A percentile compares a stretch with the other conserved stretches of the same genome.
Evolutionary conservation across 2,797 vertebrate species (phyloP).

Genomic region (Ammospiza maritima): DNA sequence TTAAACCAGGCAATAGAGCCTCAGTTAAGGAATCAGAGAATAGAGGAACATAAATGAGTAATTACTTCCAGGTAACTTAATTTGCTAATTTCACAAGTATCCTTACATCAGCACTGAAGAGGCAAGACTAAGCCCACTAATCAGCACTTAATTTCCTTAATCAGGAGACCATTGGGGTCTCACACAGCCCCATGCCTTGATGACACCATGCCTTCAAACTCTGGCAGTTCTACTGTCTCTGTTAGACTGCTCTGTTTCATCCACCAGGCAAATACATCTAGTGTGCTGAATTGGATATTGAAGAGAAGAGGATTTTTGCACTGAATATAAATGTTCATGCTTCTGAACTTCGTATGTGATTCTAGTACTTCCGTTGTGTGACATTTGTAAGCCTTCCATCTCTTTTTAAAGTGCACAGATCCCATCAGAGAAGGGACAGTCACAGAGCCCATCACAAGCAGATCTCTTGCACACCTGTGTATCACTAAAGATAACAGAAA

Average conservation of each 20-base stretch:
- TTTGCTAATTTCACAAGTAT: background rate
- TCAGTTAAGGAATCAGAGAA: background rate
- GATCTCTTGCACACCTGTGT: background rate
- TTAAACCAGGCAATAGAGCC: background rate
- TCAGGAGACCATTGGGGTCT: background rate
- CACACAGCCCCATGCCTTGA: background rate
- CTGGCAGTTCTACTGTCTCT: background rate
- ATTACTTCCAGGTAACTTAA: background rate
- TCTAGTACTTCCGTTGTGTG: background rate
- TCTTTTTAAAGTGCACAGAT: background rate
- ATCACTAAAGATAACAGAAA: background rate
- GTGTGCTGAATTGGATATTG: background rate
- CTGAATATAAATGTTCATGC: background rate
- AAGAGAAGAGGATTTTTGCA: background rate
- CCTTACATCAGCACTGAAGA: background rate
- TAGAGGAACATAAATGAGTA: background rate
- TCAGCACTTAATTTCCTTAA: background rate
- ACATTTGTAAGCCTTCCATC: background rate
- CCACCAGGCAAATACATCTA: background rate
- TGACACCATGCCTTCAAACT: background rate
- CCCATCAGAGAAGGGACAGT: background rate
- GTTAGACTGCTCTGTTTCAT: background rate
- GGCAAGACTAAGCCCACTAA: background rate
- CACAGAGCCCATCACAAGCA: background rate
- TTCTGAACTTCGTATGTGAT: background rate